Base-by-base conservation (phyloP, 2,797 vertebrate genomes). In the Thripadectes ignobilis region DNA sequence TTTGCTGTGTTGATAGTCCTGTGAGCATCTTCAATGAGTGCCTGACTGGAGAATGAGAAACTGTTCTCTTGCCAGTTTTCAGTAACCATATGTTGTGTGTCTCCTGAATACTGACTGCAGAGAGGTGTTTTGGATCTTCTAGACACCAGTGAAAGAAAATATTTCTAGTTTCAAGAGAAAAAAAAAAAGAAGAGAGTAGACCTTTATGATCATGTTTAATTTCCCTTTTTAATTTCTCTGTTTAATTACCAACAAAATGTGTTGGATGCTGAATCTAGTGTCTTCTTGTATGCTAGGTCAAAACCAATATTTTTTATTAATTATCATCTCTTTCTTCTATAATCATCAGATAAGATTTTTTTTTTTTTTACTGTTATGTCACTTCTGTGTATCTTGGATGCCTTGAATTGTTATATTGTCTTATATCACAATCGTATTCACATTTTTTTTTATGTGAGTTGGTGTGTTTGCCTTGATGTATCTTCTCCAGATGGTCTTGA, bases 111-210 rank as follows among this genome's bases (percentile, higher is more conserved):
- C 92, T 94, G 94, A 92, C 89, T 96, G 85, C 67, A 96, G 88
- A 95, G 95, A 97, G 95, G 95, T 97, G 94, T 93, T 95, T 96
- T 94, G 94, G 92, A 95, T 96, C 89, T 97, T 96, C 88, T 90
- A 96, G 95, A 94, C 92, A 95, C 67, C 36, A 95, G 95, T 92
- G 93, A 96, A 93, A 94, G 89, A 96, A 95, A 96, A 94, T 96
- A 95, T 97, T 97, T 95, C 89, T 93, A 57, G 83, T 94, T 96
- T 96, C 74, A 88, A 71, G 45, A 88, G 21, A 22, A 86, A 87
- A 96, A 17, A 86, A 26, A 86, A 88, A 96, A 84, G 84, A 82
- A 58, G 34, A 77, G 6, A 93, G 17, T 72, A 95, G 87, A 95
- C 87, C 83, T 91, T 92, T 91, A 68, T 91, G 61, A 30, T 93